Evolutionary conservation across 2,888 invertebrate species (phyloP), one percentile per base, ranked within the genome.

Genomic region (Elaeidobius kamerunicus): DNA sequence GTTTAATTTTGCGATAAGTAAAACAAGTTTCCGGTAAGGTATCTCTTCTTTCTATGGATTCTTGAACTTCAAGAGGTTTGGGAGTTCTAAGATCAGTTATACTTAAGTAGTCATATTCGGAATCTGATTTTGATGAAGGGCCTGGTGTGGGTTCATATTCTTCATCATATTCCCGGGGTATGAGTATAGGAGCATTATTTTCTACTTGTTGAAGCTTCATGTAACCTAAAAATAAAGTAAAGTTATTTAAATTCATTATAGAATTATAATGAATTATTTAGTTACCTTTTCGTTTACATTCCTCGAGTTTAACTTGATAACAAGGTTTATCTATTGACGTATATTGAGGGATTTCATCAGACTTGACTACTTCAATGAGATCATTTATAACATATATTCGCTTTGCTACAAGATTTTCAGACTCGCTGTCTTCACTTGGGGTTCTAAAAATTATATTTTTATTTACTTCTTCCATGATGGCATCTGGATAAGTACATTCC

Each of bases 301-400:
- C 61, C 36, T 64, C 63, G 32, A 60, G 55, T 28, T 57, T 59
- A 2, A 62, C 62, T 55, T 63, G 62, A 46, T 63, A 63, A 16
- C 59, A 56, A 2, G 64, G 64, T 48, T 64, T 65, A 42, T 65
- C 64, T 16, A 64, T 64, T 1, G 60, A 60, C 11, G 62, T 63
- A 45, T 65, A 64, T 36, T 65, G 63, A 2, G 58, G 60, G 12
- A 58, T 47, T 30, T 65, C 63, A 30, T 58, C 58, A 17, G 56
- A 55, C 20, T 51, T 63, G 23, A 82, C 78, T 5, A 88, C 82
- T 64, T 88, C 87, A 36, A 89, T 80, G 53, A 86, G 87, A 63
- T 88, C 86, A 63, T 86, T 85, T 3, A 86, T 79, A 19, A 88
- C 78, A 63, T 79, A 87, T 43, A 86, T 78, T 36, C 86, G 76